Evolutionary conservation across 2,797 vertebrate genomes (phyloP).

Genomic region (Myripristis jacobus): DNA sequence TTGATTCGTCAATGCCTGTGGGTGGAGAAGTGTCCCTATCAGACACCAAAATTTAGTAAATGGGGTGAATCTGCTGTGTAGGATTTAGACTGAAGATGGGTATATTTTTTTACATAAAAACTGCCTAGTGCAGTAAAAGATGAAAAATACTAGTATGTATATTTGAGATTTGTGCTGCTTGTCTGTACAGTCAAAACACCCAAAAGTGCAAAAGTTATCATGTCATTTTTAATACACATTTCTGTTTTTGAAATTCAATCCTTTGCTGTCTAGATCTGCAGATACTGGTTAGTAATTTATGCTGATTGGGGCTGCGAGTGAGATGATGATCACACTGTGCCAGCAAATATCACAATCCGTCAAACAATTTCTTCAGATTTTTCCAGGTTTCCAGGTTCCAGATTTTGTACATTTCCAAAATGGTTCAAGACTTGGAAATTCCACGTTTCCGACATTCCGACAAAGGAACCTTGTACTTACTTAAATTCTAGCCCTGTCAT

Average conservation of each 20-base stretch:
- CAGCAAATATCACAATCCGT: too few relatives aligned
- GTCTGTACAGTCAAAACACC: background rate
- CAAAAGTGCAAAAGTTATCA: background rate
- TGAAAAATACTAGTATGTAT: background rate
- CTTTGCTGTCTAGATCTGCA: background rate
- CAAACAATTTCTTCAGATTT: too few relatives aligned
- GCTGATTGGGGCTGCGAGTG: too few relatives aligned
- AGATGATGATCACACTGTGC: too few relatives aligned
- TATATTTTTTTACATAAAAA: too few relatives aligned
- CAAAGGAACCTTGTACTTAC: background rate
- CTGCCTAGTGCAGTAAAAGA: background rate
- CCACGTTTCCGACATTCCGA: background rate
- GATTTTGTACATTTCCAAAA: background rate
- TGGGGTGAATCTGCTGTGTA: too few relatives aligned
- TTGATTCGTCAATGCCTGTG: too few relatives aligned
- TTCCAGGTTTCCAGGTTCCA: too few relatives aligned
- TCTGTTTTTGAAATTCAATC: background rate
- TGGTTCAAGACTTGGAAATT: too few relatives aligned
- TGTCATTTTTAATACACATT: background rate
- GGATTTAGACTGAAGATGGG: too few relatives aligned
- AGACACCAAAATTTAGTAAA: too few relatives aligned
- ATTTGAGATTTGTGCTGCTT: background rate
- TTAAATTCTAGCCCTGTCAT: background rate
- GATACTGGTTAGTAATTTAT: background rate
- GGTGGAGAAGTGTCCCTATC: too few relatives aligned